Evolutionary conservation across 2,888 invertebrate species (phyloP).

Genomic region (Rotaria sp.): DNA sequence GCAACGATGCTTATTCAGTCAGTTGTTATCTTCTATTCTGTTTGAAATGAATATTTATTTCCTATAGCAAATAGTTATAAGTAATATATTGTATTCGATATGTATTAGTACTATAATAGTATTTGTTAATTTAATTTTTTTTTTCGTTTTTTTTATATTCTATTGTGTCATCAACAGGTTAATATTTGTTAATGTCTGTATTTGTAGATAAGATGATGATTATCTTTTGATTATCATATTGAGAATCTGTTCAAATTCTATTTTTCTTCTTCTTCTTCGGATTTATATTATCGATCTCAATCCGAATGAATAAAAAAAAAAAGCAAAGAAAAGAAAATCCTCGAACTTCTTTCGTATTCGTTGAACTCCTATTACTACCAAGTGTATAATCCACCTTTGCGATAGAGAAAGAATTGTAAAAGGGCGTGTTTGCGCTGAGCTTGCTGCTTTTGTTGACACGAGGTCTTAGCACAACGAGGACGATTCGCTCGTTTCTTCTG

Average conservation of each 20-base stretch:
- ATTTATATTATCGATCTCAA: background rate
- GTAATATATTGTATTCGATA: background rate
- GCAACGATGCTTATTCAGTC: background rate
- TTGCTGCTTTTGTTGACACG: slow-evolving; percentile 28
- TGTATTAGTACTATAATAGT: too few relatives aligned
- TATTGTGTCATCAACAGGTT: slow-evolving; percentile 4
- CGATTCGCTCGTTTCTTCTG: slow-evolving; percentile 20
- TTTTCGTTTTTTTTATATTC: background rate
- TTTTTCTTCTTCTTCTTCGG: background rate
- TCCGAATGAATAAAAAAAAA: background rate
- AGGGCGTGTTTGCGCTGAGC: slow-evolving; percentile 30
- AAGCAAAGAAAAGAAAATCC: slow-evolving; percentile 9
- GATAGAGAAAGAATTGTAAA: slow-evolving; percentile 15
- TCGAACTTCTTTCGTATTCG: slow-evolving; percentile 18
- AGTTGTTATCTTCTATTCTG: background rate
- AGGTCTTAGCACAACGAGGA: slow-evolving; percentile 12
- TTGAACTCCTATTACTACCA: slow-evolving; percentile 10
- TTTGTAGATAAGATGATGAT: slow-evolving; percentile 19
- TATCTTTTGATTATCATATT: slow-evolving; percentile 22
- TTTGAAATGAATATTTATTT: background rate
- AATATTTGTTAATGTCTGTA: slow-evolving; percentile 19
- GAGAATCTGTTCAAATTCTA: slow-evolving; percentile 2
- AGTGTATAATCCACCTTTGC: slow-evolving; percentile 17
- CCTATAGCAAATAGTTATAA: background rate
- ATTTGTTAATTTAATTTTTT: background rate